Percentiles rank a stretch among this genome's conserved stretches.
These are phyloP conservation scores for Mythimna pallens DNA, from an alignment of 2,888 invertebrate species.

Conservation along the genomic window DNA sequence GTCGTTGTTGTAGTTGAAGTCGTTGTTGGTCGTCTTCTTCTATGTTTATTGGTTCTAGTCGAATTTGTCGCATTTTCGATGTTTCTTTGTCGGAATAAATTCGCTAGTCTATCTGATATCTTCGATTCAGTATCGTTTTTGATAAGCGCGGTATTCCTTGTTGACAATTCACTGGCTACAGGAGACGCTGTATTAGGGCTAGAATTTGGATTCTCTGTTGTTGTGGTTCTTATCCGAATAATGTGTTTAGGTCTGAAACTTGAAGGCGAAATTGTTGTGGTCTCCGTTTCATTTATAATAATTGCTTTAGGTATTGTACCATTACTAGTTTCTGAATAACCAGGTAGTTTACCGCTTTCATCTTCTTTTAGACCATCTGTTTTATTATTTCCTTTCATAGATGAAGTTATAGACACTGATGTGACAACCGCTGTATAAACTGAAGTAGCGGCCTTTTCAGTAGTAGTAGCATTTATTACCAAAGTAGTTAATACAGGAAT, in stretches of 20 bases:
- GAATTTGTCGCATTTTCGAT: slow-evolving; percentile 75
- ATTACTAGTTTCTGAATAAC: slow-evolving; percentile 62
- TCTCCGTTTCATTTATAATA: slow-evolving; percentile 76
- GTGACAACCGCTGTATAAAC: slow-evolving; percentile 89
- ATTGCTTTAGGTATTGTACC: slow-evolving; percentile 72
- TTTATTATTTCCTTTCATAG: slow-evolving; percentile 87
- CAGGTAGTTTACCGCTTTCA: slow-evolving; percentile 74
- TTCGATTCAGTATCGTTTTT: slow-evolving; percentile 72
- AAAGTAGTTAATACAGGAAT: slow-evolving; percentile 61
- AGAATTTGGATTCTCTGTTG: slow-evolving; percentile 78
- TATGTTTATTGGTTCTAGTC: slow-evolving; percentile 78
- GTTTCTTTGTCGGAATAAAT: slow-evolving; percentile 76
- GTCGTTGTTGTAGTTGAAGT: slow-evolving; percentile 79
- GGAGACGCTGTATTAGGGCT: slow-evolving; percentile 77
- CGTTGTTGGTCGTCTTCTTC: slow-evolving; percentile 86
- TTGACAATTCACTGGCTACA: slow-evolving; percentile 75
- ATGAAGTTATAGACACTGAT: slow-evolving; percentile 89
- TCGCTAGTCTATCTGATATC: slow-evolving; percentile 78
- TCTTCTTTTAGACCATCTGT: slow-evolving; percentile 81
- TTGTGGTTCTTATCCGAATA: slow-evolving; percentile 85
- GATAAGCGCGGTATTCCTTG: slow-evolving; percentile 67
- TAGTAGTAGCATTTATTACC: slow-evolving; percentile 80
- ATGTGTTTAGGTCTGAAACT: slow-evolving; percentile 77
- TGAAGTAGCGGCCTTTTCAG: slow-evolving; percentile 86
- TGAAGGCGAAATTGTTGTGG: slow-evolving; percentile 63